Evolutionary conservation across 2,888 invertebrate genomes (phyloP), one percentile per base, ranked within the genome.

Genomic region (Limulus polyphemus): DNA sequence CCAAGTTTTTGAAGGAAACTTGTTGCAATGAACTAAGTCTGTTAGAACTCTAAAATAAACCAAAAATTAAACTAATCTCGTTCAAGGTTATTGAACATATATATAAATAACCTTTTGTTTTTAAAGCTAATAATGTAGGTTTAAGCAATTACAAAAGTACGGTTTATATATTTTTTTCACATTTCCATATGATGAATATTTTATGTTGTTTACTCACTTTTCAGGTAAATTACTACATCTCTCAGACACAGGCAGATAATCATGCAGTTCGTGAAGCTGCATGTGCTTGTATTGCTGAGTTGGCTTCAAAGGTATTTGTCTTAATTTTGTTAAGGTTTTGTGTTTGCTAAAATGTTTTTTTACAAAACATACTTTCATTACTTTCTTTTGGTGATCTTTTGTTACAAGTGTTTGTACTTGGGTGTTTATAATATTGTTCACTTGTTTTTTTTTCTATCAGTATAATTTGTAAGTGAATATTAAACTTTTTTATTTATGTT

Each of bases 201-300:
- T 32, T 32, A 5, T 32, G 32, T 32, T 32, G 7, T 7, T 32
- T 5, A 32, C 32, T 5, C 32, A 32, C 32, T 2, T 32, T 32
- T 1, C 68, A 79, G 77, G 78, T 80, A 2, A 72, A 74, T 3
- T 80, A 78, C 70, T 81, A 81, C 69, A 72, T 79, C 46, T 71
- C 73, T 48, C 78, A 79, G 46, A 78, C 79, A 55, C 72, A 74
- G 47, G 78, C 80, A 50, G 78, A 80, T 69, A 81, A 81, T 72
- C 80, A 81, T 72, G 80, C 81, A 56, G 81, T 81, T 13, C 67
- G 78, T n/a, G 81, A 81, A 70, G 80, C 81, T 12, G 80, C 80
- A 1, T 81, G 81, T 74, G 78, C 80, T 2, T 81, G 81, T 69
- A 80, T 81, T 62, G 79, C 80, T 50, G 81, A 81, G 69, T 73